Base-by-base conservation (phyloP, 2,113 vertebrate genomes). In the Cisticola juncidis region DNA sequence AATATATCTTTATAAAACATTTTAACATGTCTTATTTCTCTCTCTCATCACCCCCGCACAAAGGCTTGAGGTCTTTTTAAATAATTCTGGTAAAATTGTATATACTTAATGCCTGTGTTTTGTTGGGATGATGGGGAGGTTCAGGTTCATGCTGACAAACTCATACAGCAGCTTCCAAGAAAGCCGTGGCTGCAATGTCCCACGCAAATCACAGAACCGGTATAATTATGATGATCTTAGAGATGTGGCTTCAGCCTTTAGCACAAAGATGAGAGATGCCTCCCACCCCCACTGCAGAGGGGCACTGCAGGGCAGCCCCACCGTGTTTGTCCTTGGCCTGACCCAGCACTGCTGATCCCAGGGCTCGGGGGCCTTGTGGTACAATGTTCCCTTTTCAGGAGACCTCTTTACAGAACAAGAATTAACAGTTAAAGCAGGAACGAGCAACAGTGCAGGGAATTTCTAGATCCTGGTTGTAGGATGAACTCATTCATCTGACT, bases 1-100 rank as follows among this genome's bases (percentile, higher is more conserved):
- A 96, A 79, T 84, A 45, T 38, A 77, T 95, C 92, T 95, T 95
- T 90, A 71, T 86, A 86, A 90, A 92, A 78, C 57, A 81, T 71
- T 90, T 89, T 92, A 84, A 62, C 56, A 5, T 42, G 77, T 86
- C 90, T 96, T 70, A 58, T 58, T 86, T 91, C 73, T 57, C 68
- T 88, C 76, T 88, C 40, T 62, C 3, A 4, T 93, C 92, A 86
- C 86, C 88, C 90, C 93, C 92, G 1, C 88, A 68, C 48, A 69
- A 65, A 92, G 69, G 48, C 48, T 95, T 69, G 69, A 83, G 86
- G 69, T 73, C 79, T 95, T 86, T 76, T 86, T 24, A 73, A 92
- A 74, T 81, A 81, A 90, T 38, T 36, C 72, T 92, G 76, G 51
- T 58, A 38, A 88, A 88, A 62, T 9, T 40, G 29, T 47, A 33